These are phyloP conservation scores for Sorex araneus DNA, from an alignment of 2,113 vertebrate species.

Conservation along the genomic window DNA sequence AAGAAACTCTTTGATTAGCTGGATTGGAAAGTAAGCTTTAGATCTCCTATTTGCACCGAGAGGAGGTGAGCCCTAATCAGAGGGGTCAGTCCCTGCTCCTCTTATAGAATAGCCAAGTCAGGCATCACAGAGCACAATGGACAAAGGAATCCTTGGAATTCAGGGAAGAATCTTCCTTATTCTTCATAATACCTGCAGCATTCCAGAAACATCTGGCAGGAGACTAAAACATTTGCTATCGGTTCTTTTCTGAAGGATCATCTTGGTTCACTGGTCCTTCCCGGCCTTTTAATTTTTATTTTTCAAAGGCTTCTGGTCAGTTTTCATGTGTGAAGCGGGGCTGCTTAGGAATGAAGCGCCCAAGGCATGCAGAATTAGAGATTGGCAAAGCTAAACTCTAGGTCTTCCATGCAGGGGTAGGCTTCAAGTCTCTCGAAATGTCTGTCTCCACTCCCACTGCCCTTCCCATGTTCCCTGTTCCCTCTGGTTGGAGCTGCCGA, in stretches of 20 bases:
- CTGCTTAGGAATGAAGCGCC: conserved; percentile 36
- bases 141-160: conserved; percentile 4
- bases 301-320: background rate
- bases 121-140: background rate
- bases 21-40: conserved; percentile 40
- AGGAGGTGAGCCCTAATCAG: background rate
- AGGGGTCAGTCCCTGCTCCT: background rate
- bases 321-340: conserved; percentile 35
- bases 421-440: background rate
- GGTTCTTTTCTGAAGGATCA: background rate
- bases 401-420: background rate
- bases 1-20: conserved; percentile 36
- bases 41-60: background rate
- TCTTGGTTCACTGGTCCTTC: conserved; percentile 18
- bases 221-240: background rate
- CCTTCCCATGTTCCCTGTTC: background rate
- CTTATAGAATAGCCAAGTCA: conserved; percentile 23
- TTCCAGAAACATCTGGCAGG: background rate
- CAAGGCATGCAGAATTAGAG: conserved; percentile 11
- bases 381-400: background rate
- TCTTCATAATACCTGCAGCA: background rate
- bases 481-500: background rate
- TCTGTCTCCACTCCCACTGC: conserved; percentile 12
- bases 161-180: background rate
- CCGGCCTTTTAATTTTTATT: background rate